phyloP scores from a whole-genome alignment of 2,113 vertebrate genomes.

The Neolamprologus fasciatus region DNA sequence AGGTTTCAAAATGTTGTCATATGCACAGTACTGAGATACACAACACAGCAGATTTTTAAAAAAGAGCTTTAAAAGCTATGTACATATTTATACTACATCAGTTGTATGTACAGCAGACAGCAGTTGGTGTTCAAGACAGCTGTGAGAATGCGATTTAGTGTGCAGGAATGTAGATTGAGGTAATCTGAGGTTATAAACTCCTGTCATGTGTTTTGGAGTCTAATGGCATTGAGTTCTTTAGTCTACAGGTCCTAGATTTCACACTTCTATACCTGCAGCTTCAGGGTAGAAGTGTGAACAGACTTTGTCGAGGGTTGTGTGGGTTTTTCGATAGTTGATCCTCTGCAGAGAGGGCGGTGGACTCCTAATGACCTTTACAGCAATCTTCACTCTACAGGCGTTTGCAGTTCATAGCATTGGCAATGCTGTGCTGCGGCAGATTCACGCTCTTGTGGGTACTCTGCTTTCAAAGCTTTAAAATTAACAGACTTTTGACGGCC shows the following conservation, averaged over 20 bases:
- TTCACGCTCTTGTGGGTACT: neutral
- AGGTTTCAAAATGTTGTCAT: neutral
- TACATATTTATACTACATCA: neutral
- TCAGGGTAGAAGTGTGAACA: neutral
- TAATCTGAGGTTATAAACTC: neutral
- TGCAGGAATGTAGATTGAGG: neutral
- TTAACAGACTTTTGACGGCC: neutral
- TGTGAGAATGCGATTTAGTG: neutral
- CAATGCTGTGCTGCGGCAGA: neutral
- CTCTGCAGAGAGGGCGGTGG: neutral
- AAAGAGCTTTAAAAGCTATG: neutral
- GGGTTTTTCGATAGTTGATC: neutral
- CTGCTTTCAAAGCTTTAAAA: neutral
- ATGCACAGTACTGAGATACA: neutral
- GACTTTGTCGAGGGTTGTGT: neutral
- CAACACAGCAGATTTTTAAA: neutral
- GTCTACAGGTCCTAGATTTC: neutral
- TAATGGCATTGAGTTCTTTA: neutral
- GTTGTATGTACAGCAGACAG: neutral
- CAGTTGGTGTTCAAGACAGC: neutral
- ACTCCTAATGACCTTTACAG: neutral
- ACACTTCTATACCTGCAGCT: neutral
- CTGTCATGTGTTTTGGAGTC: neutral
- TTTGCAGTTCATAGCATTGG: neutral
- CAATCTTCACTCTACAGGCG: neutral